phyloP scores from a whole-genome alignment of 2,888 invertebrate species.

The Maniola hyperantus region DNA sequence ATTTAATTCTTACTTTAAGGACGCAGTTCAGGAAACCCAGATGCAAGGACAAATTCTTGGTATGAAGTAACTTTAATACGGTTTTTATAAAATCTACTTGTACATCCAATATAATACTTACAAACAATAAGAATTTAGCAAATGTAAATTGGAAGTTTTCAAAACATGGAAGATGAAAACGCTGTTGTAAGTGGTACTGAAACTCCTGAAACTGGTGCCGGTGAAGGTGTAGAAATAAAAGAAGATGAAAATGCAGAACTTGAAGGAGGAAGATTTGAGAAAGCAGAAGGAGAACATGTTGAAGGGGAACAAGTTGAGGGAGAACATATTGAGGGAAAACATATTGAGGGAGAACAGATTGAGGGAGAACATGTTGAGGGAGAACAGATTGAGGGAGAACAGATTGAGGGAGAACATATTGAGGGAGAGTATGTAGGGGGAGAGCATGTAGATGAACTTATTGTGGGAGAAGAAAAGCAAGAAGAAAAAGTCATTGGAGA shows the following conservation, averaged over 20 bases:
- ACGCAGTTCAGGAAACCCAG: constrained; percentile 57
- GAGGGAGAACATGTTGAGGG: constrained; percentile 44
- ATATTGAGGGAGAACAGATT: constrained; percentile 42
- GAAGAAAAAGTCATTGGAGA: constrained; percentile 39
- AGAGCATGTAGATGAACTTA: constrained; percentile 34
- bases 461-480: constrained; percentile 45
- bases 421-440: constrained; percentile 39
- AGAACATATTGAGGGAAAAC: constrained; percentile 45
- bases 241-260: constrained; percentile 32
- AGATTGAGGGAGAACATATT: constrained; percentile 37
- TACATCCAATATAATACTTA: neutral
- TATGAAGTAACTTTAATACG: constrained; percentile 48
- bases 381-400: constrained; percentile 41
- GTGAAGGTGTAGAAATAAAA: constrained; percentile 41
- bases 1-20: constrained; percentile 60
- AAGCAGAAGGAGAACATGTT: constrained; percentile 35
- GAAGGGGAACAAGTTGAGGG: constrained; percentile 41
- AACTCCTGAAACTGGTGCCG: constrained; percentile 4
- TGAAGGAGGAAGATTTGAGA: constrained; percentile 28
- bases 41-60: constrained; percentile 62
- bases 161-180: constrained; percentile 15
- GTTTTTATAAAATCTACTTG: neutral
- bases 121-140: neutral
- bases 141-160: neutral
- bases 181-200: constrained; percentile 1